phyloP scores from a whole-genome alignment of 2,797 vertebrate genomes.

The Poecile montanus region DNA sequence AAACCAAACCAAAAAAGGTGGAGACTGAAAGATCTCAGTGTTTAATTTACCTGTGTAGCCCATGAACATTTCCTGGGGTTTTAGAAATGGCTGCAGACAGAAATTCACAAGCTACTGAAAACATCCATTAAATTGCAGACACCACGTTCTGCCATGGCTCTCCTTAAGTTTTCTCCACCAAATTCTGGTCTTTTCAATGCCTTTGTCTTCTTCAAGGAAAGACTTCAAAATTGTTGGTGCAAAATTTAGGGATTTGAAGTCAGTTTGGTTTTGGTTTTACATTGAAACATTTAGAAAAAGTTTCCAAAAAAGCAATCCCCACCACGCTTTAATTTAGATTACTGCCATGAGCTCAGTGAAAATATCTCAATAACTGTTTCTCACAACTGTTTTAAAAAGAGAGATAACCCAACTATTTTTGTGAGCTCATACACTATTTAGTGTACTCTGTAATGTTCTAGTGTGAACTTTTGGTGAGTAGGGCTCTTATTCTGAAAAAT shows the following conservation, averaged over 20 bases:
- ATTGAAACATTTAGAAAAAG: neutral
- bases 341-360: neutral
- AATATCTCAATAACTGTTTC: neutral
- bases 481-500: neutral
- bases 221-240: neutral
- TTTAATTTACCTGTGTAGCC: neutral
- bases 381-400: neutral
- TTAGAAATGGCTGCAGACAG: neutral
- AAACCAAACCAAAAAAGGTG: neutral
- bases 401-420: neutral
- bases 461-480: neutral
- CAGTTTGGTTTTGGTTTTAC: neutral
- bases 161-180: neutral
- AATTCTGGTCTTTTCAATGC: neutral
- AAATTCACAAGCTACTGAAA: neutral
- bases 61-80: neutral
- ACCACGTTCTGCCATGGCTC: rapidly evolving
- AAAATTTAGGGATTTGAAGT: neutral
- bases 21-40: neutral
- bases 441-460: neutral
- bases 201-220: neutral
- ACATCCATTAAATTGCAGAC: rapidly evolving
- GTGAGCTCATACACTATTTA: neutral
- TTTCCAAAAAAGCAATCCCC: neutral
- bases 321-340: neutral